These are phyloP conservation scores for Okapia johnstoni DNA, from an alignment of 2,113 vertebrate genomes.

Conservation along the genomic window DNA sequence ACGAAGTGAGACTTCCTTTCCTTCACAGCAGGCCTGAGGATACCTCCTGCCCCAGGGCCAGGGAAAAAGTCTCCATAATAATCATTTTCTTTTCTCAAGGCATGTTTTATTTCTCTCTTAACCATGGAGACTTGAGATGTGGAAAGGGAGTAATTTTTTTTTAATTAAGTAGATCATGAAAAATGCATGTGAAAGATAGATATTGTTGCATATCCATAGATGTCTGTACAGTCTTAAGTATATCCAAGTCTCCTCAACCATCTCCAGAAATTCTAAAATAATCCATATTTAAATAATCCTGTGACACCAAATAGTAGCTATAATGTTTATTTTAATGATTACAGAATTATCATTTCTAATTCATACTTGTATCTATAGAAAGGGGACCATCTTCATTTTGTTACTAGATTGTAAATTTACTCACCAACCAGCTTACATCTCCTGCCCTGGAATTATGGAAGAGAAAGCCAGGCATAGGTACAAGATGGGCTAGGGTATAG, in stretches of 20 bases:
- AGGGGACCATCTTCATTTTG: neutral
- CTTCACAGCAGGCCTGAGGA: neutral
- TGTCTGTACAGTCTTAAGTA: neutral
- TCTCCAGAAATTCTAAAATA: neutral
- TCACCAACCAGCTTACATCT: neutral
- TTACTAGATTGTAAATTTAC: neutral
- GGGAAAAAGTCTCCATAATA: neutral
- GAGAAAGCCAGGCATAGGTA: fast-evolving
- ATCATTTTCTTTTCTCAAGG: neutral
- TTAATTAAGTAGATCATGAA: neutral
- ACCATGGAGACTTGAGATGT: neutral
- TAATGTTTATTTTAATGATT: neutral
- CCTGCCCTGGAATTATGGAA: neutral
- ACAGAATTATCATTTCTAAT: neutral
- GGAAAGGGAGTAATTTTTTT: neutral
- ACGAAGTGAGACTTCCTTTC: neutral
- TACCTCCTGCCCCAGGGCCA: neutral
- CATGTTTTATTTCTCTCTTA: neutral
- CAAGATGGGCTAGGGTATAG: neutral
- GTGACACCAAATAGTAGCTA: too few species aligned
- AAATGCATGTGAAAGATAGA: neutral
- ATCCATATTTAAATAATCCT: neutral
- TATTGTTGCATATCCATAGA: neutral
- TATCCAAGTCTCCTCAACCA: neutral
- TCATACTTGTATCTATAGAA: neutral